phyloP scores from a whole-genome alignment of 2,888 invertebrate genomes.

The Platerodrilus igneus region DNA sequence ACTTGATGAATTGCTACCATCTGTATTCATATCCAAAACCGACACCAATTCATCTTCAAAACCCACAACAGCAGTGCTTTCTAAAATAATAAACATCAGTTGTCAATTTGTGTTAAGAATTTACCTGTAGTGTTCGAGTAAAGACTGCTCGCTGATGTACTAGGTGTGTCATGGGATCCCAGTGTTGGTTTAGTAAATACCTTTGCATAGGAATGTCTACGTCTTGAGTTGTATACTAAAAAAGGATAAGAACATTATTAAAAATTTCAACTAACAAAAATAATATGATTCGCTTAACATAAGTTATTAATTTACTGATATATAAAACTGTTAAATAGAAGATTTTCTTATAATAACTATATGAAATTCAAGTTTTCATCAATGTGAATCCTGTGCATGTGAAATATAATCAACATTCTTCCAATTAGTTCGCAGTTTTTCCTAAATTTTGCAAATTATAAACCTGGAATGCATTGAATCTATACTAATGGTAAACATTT shows the following conservation, averaged over 20 bases:
- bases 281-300: no score
- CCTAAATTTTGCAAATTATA: no score
- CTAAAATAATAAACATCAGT: constrained; percentile 20
- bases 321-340: no score
- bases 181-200: constrained; percentile 16
- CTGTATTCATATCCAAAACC: constrained; percentile 29
- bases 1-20: constrained; percentile 33
- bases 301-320: no score
- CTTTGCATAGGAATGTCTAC: constrained; percentile 56
- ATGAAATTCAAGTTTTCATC: no score
- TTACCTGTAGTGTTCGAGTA: constrained; percentile 39
- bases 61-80: constrained; percentile 26
- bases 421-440: no score
- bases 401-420: no score
- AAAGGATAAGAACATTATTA: constrained; percentile 10
- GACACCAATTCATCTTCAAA: constrained; percentile 29
- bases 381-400: no score
- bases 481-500: no score
- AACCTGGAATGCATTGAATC: no score
- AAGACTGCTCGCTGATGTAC: constrained; percentile 40
- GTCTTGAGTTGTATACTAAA: constrained; percentile 58
- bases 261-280: constrained; percentile 4
- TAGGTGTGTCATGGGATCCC: constrained; percentile 11
- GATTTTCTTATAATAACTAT: no score
- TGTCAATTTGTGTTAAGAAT: constrained; percentile 1